Evolutionary conservation across 1,140 invertebrate genomes (phyloP).

Genomic region (Drosophila equinoxialis): DNA sequence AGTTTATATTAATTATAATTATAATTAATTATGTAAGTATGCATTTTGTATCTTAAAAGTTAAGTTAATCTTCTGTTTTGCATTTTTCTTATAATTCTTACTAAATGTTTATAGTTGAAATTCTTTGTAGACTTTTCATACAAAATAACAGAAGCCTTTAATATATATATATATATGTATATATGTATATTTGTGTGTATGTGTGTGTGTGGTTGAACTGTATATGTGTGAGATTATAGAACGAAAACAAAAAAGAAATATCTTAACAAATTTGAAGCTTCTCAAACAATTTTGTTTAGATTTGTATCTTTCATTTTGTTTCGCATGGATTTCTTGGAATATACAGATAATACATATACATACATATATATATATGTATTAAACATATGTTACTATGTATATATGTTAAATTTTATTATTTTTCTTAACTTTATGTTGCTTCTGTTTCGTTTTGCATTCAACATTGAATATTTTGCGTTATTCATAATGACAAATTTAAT

Average conservation of each 20-base stretch:
- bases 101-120: constrained; percentile 58
- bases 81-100: constrained; percentile 47
- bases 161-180: constrained; percentile 28
- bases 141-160: constrained; percentile 61
- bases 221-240: constrained; percentile 35
- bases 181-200: constrained; percentile 28
- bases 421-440: constrained; percentile 34
- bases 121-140: constrained; percentile 67
- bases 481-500: constrained; percentile 71
- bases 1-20: constrained; percentile 67
- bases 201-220: constrained; percentile 24
- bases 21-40: constrained; percentile 72
- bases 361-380: constrained; percentile 39
- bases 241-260: constrained; percentile 36
- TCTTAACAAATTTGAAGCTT: constrained; percentile 55
- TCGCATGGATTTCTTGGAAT: constrained; percentile 36
- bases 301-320: constrained; percentile 21
- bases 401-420: constrained; percentile 20
- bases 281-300: constrained; percentile 48
- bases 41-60: constrained; percentile 59
- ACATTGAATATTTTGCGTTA: constrained; percentile 64
- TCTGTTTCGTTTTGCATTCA: constrained; percentile 43
- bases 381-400: constrained; percentile 27
- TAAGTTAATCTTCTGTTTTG: constrained; percentile 40
- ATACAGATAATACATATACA: constrained; percentile 40